Evolutionary conservation across 2,888 invertebrate genomes (phyloP).

Genomic region (Harpalus rufipes): DNA sequence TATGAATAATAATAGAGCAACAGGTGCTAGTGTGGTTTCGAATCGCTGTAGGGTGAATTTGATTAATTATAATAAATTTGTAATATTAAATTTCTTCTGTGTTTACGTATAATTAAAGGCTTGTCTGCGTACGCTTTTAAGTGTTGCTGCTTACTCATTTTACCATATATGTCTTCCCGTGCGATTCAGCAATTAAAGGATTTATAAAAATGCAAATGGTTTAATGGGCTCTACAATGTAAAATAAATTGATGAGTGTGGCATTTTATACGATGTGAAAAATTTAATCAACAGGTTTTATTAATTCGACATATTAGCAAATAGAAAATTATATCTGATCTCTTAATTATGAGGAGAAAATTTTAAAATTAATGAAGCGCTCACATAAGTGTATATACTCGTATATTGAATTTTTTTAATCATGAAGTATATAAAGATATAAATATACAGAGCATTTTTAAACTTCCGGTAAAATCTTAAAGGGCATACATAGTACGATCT

Average conservation of each 20-base stretch:
- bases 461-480: no score
- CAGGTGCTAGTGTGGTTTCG: conserved; percentile 40
- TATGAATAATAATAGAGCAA: conserved; percentile 37
- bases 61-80: conserved; percentile 56
- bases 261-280: conserved; percentile 18
- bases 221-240: conserved; percentile 31
- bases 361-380: no score
- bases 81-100: conserved; percentile 46
- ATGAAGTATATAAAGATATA: background rate
- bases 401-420: no score
- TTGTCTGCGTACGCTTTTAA: conserved; percentile 36
- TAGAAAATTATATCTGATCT: background rate
- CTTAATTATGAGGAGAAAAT: background rate
- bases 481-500: no score
- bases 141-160: conserved; percentile 47
- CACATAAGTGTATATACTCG: no score
- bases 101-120: conserved; percentile 44
- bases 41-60: conserved; percentile 47
- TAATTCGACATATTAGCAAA: background rate
- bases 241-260: conserved; percentile 49
- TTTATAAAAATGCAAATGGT: conserved; percentile 30
- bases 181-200: conserved; percentile 43
- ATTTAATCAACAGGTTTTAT: conserved; percentile 27
- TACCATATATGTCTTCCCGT: conserved; percentile 38
- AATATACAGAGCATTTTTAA: no score